Evolutionary conservation across 2,797 vertebrate species (phyloP), one percentile per base, ranked within the genome.

Genomic region (Cyprinodon diabolis): DNA sequence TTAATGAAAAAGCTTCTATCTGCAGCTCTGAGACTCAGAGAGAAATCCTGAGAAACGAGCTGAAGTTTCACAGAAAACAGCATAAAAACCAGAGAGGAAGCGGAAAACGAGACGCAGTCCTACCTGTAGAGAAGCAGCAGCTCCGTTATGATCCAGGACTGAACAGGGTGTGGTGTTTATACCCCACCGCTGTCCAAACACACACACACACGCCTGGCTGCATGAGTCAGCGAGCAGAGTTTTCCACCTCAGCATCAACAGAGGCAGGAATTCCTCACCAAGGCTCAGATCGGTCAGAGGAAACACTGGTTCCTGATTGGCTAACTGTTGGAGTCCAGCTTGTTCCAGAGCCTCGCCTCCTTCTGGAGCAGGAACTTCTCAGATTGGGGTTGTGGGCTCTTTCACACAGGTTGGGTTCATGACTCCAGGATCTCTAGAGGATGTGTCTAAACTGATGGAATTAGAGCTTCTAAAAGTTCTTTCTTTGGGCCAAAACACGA

Each of bases 101-200:
- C 6, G 9, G 25, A 3, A 12, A 23, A 23, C 7, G 37, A n/a
- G n/a, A 21, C 6, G 21, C 11, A n/a, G 45, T 72, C 88, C 86
- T 91, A 89, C 91, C 91, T 85, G 83, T 48, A 80, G 80, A 76
- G 71, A 58, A 54, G 74, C 76, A 79, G 71, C 75, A 85, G 84
- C 70, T 80, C 81, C 69, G 86, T 82, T 89, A 82, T 86, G 84
- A 75, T 40, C 81, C 75, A 6, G 73, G 60, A 74, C 52, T 0
- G 68, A 54, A 17, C 57, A 65, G 90, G 91, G 91, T 86, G 91
- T 86, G 90, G 87, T 76, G 71, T 76, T 92, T 91, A 92, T 91
- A 89, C 86, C 90, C 72, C 74, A 81, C 30, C 30, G 51, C 71
- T 57, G 58, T 75, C 86, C 54, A 56, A 10, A 56, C 52, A 23